Percentiles rank a stretch among this genome's conserved stretches.
These are phyloP conservation scores for Lasioglossum morio DNA, from an alignment of 2,888 invertebrate species.

Conservation along the genomic window DNA sequence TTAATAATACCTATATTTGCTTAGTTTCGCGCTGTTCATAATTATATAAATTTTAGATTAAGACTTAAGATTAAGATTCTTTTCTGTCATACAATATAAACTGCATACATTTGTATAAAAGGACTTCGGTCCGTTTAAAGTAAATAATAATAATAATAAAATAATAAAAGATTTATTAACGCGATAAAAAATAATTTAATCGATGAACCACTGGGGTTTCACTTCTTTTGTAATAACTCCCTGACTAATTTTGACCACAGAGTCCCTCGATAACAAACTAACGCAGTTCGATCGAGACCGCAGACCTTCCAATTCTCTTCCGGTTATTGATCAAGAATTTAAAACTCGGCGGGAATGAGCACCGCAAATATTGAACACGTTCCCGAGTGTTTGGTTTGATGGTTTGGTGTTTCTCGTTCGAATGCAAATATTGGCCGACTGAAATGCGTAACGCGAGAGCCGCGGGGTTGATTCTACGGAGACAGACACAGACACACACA, in stretches of 20 bases:
- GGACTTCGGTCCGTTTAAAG: no score
- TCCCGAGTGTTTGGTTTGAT: background rate
- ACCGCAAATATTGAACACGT: slow-evolving; percentile 14
- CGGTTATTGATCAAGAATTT: background rate
- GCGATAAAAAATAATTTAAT: background rate
- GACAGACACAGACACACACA: background rate
- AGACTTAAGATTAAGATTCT: no score
- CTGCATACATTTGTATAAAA: no score
- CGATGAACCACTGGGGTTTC: background rate
- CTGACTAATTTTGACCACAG: background rate
- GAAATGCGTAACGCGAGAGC: slow-evolving; percentile 20
- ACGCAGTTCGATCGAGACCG: background rate
- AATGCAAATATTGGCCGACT: slow-evolving; percentile 20
- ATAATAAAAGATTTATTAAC: no score
- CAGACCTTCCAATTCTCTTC: background rate
- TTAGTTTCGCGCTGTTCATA: no score
- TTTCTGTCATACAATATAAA: no score
- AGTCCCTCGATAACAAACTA: background rate
- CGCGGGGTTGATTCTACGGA: background rate
- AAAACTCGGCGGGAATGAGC: background rate
- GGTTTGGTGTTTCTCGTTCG: background rate
- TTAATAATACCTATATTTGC: no score
- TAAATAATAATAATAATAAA: no score
- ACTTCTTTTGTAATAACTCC: background rate
- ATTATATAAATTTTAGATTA: no score